Evolutionary conservation across 2,797 vertebrate genomes (phyloP).

Genomic region (Harpagifer antarcticus): DNA sequence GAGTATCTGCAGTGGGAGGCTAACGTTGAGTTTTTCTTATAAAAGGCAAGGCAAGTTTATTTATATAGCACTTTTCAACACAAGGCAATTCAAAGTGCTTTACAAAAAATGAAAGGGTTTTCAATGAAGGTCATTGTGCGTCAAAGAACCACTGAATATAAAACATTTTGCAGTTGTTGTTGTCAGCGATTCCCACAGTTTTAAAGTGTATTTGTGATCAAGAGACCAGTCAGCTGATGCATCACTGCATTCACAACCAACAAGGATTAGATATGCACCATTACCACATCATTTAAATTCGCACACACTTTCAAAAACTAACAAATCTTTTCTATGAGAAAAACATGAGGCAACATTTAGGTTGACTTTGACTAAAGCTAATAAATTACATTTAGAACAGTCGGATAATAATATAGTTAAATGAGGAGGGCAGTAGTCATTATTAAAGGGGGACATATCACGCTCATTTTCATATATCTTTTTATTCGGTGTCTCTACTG

Average conservation of each 20-base stretch:
- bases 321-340: background rate
- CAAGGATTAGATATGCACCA: slow-evolving; percentile 3
- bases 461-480: too few species aligned
- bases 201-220: slow-evolving; percentile 10
- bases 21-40: background rate
- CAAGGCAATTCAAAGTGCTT: too few species aligned
- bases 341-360: background rate
- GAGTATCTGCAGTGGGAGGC: too few species aligned
- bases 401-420: background rate
- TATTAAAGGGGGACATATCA: background rate
- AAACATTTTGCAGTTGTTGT: background rate
- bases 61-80: too few species aligned
- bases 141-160: background rate
- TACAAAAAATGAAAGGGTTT: too few species aligned
- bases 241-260: background rate
- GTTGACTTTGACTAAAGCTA: slow-evolving; percentile 4
- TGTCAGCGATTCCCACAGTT: slow-evolving; percentile 3
- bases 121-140: background rate
- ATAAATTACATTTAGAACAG: background rate
- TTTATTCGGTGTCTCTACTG: too few species aligned
- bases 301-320: background rate
- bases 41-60: too few species aligned
- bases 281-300: background rate
- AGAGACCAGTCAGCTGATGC: slow-evolving; percentile 11
- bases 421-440: background rate